These are phyloP conservation scores for Speoplatyrhinus poulsoni DNA, from an alignment of 2,113 vertebrate genomes.

Conservation along the genomic window DNA sequence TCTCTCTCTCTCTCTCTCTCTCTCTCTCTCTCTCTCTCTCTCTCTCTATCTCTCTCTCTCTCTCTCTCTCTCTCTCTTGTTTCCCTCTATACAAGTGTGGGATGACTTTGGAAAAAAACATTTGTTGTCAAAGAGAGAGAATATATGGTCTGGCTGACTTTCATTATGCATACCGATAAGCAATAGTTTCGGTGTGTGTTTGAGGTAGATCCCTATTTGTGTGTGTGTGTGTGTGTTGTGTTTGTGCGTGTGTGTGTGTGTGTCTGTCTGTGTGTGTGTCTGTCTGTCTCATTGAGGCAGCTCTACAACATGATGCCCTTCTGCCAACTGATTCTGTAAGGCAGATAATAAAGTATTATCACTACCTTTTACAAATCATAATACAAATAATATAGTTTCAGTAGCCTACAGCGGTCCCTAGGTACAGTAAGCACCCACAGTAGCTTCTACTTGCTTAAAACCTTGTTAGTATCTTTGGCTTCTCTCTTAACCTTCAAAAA, in stretches of 20 bases:
- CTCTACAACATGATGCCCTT: background rate
- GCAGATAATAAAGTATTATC: background rate
- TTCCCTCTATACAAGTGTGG: constrained; percentile 27
- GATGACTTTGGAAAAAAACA: constrained; percentile 3
- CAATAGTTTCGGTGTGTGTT: constrained; percentile 1
- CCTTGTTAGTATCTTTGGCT: too few species aligned
- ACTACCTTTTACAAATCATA: too few species aligned
- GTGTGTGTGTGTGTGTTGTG: constrained; percentile 5
- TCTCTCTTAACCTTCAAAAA: too few species aligned
- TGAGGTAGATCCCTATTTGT: background rate
- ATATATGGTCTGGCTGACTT: background rate
- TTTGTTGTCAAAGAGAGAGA: background rate
- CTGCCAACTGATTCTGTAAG: background rate
- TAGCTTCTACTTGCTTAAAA: too few species aligned
- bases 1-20: constrained; percentile 40
- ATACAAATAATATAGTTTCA: too few species aligned
- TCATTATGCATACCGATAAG: constrained; percentile 2
- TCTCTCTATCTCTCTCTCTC: constrained; percentile 21
- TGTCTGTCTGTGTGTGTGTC: background rate
- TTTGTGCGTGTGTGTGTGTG: background rate
- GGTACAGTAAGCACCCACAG: too few species aligned
- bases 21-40: constrained; percentile 60
- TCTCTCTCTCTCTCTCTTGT: constrained; percentile 17
- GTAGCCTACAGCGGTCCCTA: too few species aligned
- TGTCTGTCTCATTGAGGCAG: constrained; percentile 22